A percentile compares a stretch with the other conserved stretches of the same genome.
Evolutionary conservation across 2,888 invertebrate species (phyloP).

Genomic region (Idaea biselata): DNA sequence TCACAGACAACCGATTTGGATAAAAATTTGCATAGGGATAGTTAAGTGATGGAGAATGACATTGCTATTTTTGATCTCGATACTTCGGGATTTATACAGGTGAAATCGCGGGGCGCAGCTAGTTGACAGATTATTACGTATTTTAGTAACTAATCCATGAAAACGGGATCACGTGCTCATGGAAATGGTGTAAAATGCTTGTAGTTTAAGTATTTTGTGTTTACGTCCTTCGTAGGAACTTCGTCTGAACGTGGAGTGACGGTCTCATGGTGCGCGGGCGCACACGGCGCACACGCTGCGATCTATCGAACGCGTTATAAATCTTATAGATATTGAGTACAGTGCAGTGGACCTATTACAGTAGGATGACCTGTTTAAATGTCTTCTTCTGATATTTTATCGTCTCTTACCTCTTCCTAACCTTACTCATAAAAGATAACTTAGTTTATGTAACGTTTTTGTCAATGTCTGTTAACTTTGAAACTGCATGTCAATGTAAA

Average conservation of each 20-base stretch:
- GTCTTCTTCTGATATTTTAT: too few relatives aligned
- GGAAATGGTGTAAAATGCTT: not conserved
- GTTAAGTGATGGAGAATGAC: too few relatives aligned
- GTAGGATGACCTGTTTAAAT: conserved; percentile 4
- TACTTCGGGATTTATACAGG: not conserved
- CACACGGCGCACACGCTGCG: conserved; percentile 11
- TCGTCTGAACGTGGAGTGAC: not conserved
- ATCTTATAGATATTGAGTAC: conserved; percentile 12
- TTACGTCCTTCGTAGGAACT: not conserved
- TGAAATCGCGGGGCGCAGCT: not conserved
- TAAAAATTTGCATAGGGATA: too few relatives aligned
- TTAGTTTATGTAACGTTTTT: too few relatives aligned
- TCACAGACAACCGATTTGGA: too few relatives aligned
- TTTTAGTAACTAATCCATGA: not conserved
- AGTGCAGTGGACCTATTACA: conserved; percentile 5
- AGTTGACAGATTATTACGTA: not conserved
- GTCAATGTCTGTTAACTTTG: too few relatives aligned
- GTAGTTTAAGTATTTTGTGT: not conserved
- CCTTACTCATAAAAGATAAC: too few relatives aligned
- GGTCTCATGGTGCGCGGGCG: not conserved
- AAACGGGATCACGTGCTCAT: not conserved
- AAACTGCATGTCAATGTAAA: too few relatives aligned
- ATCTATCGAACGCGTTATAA: conserved; percentile 13
- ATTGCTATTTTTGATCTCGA: not conserved
- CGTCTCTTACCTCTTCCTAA: too few relatives aligned